Evolutionary conservation across 2,888 invertebrate genomes (phyloP).

Genomic region (Drosophila dives): DNA sequence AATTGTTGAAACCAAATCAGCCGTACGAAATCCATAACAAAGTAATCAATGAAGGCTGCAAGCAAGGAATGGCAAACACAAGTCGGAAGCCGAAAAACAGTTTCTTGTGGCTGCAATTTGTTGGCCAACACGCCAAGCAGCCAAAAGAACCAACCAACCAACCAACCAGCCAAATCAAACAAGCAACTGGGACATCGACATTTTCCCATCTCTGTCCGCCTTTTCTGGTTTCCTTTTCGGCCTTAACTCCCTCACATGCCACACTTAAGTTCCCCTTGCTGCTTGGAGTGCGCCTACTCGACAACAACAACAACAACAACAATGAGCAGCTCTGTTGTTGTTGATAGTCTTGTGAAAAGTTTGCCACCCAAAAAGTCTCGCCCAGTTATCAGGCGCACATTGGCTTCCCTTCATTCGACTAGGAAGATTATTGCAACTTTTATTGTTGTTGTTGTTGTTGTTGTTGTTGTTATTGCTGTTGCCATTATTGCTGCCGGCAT

Average conservation of each 20-base stretch:
- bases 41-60: conserved; percentile 74
- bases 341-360: conserved; percentile 63
- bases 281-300: conserved; percentile 26
- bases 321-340: conserved; percentile 25
- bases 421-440: conserved; percentile 55
- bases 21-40: conserved; percentile 76
- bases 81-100: conserved; percentile 60
- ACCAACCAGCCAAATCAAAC: conserved; percentile 61
- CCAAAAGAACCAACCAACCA: conserved; percentile 24
- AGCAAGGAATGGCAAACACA: conserved; percentile 48
- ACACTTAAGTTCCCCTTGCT: conserved; percentile 1
- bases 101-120: conserved; percentile 77
- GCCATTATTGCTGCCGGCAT: conserved; percentile 51
- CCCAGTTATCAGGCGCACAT: conserved; percentile 60
- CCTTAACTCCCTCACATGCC: conserved; percentile 19
- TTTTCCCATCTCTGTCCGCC: conserved; percentile 36
- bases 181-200: conserved; percentile 57
- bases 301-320: conserved; percentile 40
- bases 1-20: conserved; percentile 63
- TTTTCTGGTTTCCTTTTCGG: conserved; percentile 50
- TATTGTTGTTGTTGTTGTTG: conserved; percentile 30
- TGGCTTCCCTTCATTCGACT: conserved; percentile 53
- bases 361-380: conserved; percentile 34
- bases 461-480: conserved; percentile 34
- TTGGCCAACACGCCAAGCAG: conserved; percentile 71